A percentile compares a stretch with the other conserved stretches of the same genome.
Conservation (phyloP, 2,888 invertebrate genomes). For the Chloroclystis v-ata region DNA sequence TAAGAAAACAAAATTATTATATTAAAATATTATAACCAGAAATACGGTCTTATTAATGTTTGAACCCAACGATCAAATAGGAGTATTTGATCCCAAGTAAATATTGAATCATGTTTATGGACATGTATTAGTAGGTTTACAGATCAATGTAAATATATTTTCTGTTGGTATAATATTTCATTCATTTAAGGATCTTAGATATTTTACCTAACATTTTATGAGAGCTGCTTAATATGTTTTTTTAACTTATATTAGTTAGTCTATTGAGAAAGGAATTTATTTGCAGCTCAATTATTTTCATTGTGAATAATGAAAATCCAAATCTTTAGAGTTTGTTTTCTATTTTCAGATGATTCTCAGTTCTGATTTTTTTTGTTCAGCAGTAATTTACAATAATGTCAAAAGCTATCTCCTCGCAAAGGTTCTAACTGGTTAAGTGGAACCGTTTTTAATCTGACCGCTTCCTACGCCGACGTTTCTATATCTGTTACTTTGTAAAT, state of each 20-base stretch:
- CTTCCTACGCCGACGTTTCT: slow-evolving; percentile 31
- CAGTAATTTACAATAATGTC: slow-evolving; percentile 2
- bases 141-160: too few species aligned
- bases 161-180: not conserved
- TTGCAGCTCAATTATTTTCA: too few species aligned
- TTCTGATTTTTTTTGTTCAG: not conserved
- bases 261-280: too few species aligned
- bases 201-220: too few species aligned
- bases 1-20: slow-evolving; percentile 21
- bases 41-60: slow-evolving; percentile 2
- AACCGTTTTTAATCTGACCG: slow-evolving; percentile 40
- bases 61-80: too few species aligned
- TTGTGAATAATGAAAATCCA: too few species aligned
- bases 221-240: too few species aligned
- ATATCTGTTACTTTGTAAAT: slow-evolving; percentile 37
- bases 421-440: slow-evolving; percentile 36
- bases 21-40: too few species aligned
- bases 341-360: too few species aligned
- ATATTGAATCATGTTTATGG: not conserved
- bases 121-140: not conserved
- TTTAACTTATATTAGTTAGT: too few species aligned
- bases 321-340: not conserved
- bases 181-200: too few species aligned
- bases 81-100: not conserved
- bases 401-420: slow-evolving; percentile 19